Evolutionary conservation across 2,888 invertebrate genomes (phyloP), one percentile per base, ranked within the genome.

Genomic region (Spodoptera picta): DNA sequence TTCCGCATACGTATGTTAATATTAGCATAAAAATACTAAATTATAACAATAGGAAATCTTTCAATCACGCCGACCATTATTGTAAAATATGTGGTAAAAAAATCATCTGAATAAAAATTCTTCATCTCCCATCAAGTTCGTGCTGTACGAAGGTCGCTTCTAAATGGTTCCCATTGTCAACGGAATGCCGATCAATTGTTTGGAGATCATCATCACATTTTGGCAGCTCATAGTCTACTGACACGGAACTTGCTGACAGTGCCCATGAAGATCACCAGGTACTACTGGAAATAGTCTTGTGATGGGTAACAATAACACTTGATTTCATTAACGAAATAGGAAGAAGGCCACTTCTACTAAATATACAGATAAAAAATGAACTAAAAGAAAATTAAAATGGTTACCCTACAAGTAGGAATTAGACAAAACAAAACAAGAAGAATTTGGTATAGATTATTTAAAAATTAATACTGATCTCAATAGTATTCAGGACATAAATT

Each of bases 1-100:
- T 69, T 72, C 72, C 72, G 73, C 65, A 73, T 73, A 62, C 43
- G 6, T 67, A 55, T 73, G 57, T 41, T 64, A 69, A 72, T 73
- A 48, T 48, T 44, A 11, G 0, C 14, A 60, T 64, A 60, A 27
- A 62, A 44, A 52, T 36, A 52, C 57, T 50, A 54, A 55, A 72
- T 56, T 69, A 60, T 48, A 54, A 54, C 47, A 62, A 53, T 62
- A 3, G 7, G n/a, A 55, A 51, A 60, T 57, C 49, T 47, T 50
- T 43, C 60, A n/a, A 50, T 63, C 69, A 60, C 49, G 53, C 36
- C 23, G 41, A 11, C 41, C 19, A 19, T 19, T 5, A 73, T 69
- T 64, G 64, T 65, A 27, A 27, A 27, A 27, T 24, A 7, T n/a
- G 7, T 6, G 3, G 12, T 41, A 55, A 54, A 55, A 50, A 60